These are phyloP conservation scores for Eilema caniola DNA, from an alignment of 2,888 invertebrate genomes.

Conservation along the genomic window DNA sequence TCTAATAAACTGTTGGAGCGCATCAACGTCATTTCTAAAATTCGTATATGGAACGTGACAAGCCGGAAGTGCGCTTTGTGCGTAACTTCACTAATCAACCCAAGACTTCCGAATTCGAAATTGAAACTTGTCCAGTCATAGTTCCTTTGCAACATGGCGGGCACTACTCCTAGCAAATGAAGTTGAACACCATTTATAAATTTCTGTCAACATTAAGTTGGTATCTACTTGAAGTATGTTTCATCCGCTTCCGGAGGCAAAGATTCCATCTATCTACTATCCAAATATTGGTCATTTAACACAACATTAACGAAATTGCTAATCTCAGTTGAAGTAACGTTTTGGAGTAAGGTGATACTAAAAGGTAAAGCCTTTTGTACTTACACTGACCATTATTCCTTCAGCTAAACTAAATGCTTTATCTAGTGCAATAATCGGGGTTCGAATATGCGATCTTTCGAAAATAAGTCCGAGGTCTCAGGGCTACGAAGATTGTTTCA, in stretches of 20 bases:
- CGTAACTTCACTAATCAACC: slow-evolving; percentile 78
- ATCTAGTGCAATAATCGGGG: not conserved
- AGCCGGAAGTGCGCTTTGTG: slow-evolving; percentile 78
- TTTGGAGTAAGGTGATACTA: too few species aligned
- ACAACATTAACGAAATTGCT: not conserved
- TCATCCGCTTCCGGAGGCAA: not conserved
- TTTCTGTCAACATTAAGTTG: not conserved
- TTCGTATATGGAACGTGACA: slow-evolving; percentile 70
- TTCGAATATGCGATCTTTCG: not conserved
- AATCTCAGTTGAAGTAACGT: too few species aligned
- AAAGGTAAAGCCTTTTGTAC: too few species aligned
- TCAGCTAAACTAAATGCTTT: not conserved
- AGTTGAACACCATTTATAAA: not conserved
- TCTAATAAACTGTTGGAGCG: slow-evolving; percentile 78
- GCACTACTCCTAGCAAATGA: not conserved
- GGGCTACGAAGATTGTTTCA: not conserved
- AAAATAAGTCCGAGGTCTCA: not conserved
- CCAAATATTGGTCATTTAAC: not conserved
- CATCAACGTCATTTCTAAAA: slow-evolving; percentile 69
- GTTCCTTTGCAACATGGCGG: slow-evolving; percentile 71
- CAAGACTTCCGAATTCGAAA: slow-evolving; percentile 73
- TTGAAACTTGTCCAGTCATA: slow-evolving; percentile 75
- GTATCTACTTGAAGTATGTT: not conserved
- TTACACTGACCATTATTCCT: not conserved
- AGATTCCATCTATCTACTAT: not conserved